Conservation (phyloP, 2,888 invertebrate species). For the Chymomyza fuscimana region DNA sequence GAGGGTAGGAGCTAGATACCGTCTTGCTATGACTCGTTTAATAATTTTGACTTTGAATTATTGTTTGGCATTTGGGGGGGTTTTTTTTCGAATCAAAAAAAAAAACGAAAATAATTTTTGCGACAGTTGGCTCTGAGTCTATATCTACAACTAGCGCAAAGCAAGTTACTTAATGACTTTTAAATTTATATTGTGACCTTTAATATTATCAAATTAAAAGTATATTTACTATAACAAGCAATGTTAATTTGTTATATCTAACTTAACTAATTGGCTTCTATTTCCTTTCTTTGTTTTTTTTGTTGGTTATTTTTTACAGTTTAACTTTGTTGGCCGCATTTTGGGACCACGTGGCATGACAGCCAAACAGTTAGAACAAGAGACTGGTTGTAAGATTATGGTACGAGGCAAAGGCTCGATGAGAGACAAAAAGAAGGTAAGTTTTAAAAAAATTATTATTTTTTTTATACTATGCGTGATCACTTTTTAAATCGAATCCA, state of each 20-base stretch:
- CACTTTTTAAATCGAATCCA: too few species aligned
- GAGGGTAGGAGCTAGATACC: not conserved
- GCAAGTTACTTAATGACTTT: slow-evolving; percentile 4
- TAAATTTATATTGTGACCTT: slow-evolving; percentile 8
- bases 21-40: slow-evolving; percentile 20
- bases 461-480: too few species aligned
- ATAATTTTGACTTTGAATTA: slow-evolving; percentile 65
- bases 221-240: slow-evolving; percentile 28
- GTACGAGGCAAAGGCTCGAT: slow-evolving; percentile 99
- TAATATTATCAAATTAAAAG: slow-evolving; percentile 5
- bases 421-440: slow-evolving; percentile 99
- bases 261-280: slow-evolving; percentile 27
- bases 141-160: not conserved
- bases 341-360: slow-evolving; percentile 99
- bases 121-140: not conserved
- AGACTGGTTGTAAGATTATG: slow-evolving; percentile 99
- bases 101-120: not conserved
- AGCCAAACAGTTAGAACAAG: slow-evolving; percentile 99
- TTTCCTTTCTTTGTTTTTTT: slow-evolving; percentile 22
- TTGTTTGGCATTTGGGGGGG: slow-evolving; percentile 35
- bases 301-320: slow-evolving; percentile 86
- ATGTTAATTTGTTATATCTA: slow-evolving; percentile 52
- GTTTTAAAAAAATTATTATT: slow-evolving; percentile 51
- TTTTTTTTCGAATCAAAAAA: too few species aligned
- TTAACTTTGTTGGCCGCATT: slow-evolving; percentile 99